Percentiles rank a stretch among this genome's conserved stretches.
Conservation (phyloP, 92 coral and sea anemone species). For the Zoanthus solanderi region DNA sequence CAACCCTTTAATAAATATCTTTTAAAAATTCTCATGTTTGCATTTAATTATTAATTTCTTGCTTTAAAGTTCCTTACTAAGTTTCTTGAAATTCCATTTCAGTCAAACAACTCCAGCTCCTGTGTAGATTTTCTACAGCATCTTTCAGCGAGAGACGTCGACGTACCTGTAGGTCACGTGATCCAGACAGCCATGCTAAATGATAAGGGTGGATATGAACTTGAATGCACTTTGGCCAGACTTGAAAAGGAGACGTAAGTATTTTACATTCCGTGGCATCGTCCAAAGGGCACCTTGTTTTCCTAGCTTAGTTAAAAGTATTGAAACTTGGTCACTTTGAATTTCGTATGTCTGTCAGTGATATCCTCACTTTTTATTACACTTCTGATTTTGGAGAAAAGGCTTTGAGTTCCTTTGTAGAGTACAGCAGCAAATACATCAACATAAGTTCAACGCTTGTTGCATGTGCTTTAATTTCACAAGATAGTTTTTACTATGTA, state of each 20-base stretch:
- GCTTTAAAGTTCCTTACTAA: background rate
- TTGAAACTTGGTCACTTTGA: too few species aligned
- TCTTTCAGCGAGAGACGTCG: constrained; percentile 81
- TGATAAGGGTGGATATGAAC: constrained; percentile 78
- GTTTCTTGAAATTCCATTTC: background rate
- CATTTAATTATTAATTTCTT: too few species aligned
- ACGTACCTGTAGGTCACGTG: constrained; percentile 73
- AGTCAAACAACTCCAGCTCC: constrained; percentile 67
- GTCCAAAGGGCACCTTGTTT: background rate
- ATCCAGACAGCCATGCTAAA: constrained; percentile 81
- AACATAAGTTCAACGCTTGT: too few species aligned
- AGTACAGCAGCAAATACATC: too few species aligned
- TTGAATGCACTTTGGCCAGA: constrained; percentile 77
- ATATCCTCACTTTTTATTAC: too few species aligned
- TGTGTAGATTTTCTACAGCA: constrained; percentile 77
- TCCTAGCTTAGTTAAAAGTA: too few species aligned
- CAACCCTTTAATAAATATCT: background rate
- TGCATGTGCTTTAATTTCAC: too few species aligned
- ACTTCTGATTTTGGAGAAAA: too few species aligned
- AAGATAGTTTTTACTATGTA: too few species aligned
- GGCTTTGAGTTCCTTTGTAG: too few species aligned
- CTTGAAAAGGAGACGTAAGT: constrained; percentile 73
- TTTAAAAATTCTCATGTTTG: background rate
- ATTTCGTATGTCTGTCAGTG: too few species aligned
- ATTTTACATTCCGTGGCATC: background rate